Conservation (phyloP, 1,140 invertebrate species). For the Scaptomyza montana region DNA sequence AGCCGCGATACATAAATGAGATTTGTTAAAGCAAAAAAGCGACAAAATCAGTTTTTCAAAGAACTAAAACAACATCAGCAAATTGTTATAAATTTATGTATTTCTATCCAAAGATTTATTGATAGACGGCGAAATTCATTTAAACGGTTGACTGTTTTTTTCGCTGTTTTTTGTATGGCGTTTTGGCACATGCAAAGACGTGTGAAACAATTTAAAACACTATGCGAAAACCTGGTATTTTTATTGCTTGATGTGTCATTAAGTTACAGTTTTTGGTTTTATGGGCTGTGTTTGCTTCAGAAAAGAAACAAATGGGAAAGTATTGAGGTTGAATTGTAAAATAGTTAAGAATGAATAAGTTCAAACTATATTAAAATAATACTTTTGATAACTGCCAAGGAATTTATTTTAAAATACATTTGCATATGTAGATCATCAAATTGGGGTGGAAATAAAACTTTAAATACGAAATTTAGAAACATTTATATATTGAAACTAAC, state of each 20-base stretch:
- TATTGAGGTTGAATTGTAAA: too few relatives aligned
- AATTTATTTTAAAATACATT: too few relatives aligned
- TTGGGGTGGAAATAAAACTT: too few relatives aligned
- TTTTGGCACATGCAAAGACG: conserved; percentile 41
- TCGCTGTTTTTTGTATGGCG: conserved; percentile 16
- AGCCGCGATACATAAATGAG: conserved; percentile 26
- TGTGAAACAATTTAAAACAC: conserved; percentile 56
- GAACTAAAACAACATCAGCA: conserved; percentile 27
- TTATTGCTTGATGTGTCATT: conserved; percentile 21
- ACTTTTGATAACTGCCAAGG: too few relatives aligned
- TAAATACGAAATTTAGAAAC: too few relatives aligned
- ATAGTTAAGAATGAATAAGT: too few relatives aligned
- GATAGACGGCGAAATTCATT: conserved; percentile 70
- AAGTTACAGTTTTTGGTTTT: conserved; percentile 10
- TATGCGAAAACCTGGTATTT: conserved; percentile 13
- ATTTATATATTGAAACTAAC: too few relatives aligned
- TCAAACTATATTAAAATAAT: too few relatives aligned
- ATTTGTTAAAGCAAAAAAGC: conserved; percentile 16
- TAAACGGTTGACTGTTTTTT: conserved; percentile 64
- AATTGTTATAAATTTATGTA: conserved; percentile 65
- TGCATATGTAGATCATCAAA: too few relatives aligned
- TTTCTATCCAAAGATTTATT: conserved; percentile 67
- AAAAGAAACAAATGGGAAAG: neutral
- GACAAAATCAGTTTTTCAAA: neutral
- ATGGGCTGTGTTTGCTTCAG: neutral